Base-by-base conservation (phyloP, 2,888 invertebrate genomes). In the Polyploca ridens region DNA sequence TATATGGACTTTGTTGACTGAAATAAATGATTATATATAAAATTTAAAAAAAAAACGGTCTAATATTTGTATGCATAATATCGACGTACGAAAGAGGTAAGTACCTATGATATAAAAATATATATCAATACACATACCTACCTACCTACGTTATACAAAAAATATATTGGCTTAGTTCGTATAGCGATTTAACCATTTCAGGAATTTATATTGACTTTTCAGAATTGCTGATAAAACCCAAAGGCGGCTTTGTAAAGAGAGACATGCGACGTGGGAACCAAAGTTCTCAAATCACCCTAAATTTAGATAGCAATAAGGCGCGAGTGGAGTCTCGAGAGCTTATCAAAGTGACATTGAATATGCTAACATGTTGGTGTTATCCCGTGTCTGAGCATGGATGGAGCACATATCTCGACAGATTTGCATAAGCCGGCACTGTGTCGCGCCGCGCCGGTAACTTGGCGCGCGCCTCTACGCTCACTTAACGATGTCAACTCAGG, bases 281-380 rank as follows among this genome's bases (percentile, higher is more conserved):
- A 54, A 54, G 19, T 54, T 54, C 19, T 19, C 16, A 54, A 19
- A 19, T 19, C 16, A 54, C 54, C 16, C 54, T 54, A 59, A 62
- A 63, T 33, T 16, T 49, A 33, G 41, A 59, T 35, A 33, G 35
- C 63, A 33, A 44, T 14, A 19, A 54, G 19, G 54, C 16, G 27
- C 62, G 5, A 33, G 27, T 49, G 54, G 64, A 64, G 66, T 64
- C 64, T 73, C 66, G 14, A 5, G 33, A 54, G 57, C 57, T 66
- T 63, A 66, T 61, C 66, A 59, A 65, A 65, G 54, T 65, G 62
- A 73, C 63, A 73, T 67, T 63, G 57, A 33, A 46, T 63, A 67
- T 64, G 64, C 64, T 64, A 72, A 75, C 66, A 68, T 69, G 66
- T 66, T 57, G 65, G 46, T 54, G 63, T 16, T 14, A 61, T 64